phyloP scores from a whole-genome alignment of 2,113 vertebrate species.

The Theristicus caerulescens region DNA sequence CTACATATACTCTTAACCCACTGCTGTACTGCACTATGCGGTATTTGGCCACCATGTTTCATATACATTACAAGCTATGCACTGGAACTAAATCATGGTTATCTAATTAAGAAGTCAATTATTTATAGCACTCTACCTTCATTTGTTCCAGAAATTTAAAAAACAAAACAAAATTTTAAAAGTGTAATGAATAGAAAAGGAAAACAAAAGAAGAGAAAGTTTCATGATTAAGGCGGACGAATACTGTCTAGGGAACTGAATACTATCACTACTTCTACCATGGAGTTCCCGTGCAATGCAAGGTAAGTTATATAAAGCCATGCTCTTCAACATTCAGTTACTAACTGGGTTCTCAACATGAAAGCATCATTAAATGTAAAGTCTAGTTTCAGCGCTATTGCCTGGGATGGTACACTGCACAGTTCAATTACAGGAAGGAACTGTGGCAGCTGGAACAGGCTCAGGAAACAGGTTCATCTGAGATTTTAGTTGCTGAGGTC shows the following conservation, averaged over 20 bases:
- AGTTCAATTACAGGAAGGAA: not conserved
- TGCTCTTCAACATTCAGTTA: not conserved
- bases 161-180: not conserved
- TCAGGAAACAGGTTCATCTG: not conserved
- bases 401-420: not conserved
- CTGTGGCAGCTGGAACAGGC: not conserved
- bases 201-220: not conserved
- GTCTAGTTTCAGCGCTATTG: not conserved
- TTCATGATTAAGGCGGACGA: not conserved
- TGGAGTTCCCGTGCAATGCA: not conserved
- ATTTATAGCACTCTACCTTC: not conserved
- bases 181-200: not conserved
- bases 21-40: too few relatives aligned
- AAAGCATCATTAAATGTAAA: not conserved
- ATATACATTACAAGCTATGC: not conserved
- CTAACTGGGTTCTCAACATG: not conserved
- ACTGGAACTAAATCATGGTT: not conserved
- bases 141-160: not conserved
- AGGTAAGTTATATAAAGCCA: not conserved
- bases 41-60: not conserved
- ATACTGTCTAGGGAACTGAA: not conserved
- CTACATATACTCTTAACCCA: not conserved
- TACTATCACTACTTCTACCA: not conserved
- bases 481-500: not conserved
- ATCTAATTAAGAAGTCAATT: not conserved